Base-by-base conservation (phyloP, 2,797 vertebrate species). In the Melanogrammus aeglefinus region DNA sequence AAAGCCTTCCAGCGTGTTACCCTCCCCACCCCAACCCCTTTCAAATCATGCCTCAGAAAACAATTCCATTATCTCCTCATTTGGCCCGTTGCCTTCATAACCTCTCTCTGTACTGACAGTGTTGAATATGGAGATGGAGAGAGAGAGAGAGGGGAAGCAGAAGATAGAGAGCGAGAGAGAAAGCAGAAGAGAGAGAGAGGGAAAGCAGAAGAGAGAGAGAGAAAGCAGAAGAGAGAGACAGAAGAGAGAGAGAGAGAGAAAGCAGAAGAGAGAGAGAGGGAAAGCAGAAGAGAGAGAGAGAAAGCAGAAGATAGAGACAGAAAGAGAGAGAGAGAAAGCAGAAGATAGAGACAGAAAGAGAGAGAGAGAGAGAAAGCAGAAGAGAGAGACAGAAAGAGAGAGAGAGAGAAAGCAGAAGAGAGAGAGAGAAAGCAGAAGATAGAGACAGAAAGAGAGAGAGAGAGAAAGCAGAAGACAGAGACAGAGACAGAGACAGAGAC, bases 71-170 rank as follows among this genome's bases (percentile, higher is more conserved):
- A 16, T 47, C 44, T 4, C 44, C 24, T 8, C 44, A 77, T 74
- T 27, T 51, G 39, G 47, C 70, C 78, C 18, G 51, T 75, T 72
- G 51, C 51, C 72, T 69, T 74, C 39, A 74, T 31, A 72, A 63
- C 24, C 35, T 69, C 29, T 41, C 29, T 39, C 27, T 57, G 21
- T 76, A 38, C 29, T 16, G n/a, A 39, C 44, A 72, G 9, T 6
- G 33, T 70, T 41, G 47, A 1, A 31, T 18, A 1, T 73, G 71
- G n/a, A 75, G 44, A 72, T 78, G 13, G 71, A 31, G n/a, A 29
- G 63, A 69, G 63, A 51, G 63, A 27, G 21, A 27, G 31, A 31
- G 31, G n/a, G n/a, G n/a, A n/a, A n/a, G n/a, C n/a, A n/a, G n/a
- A n/a, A 66, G 9, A 21, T 1, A 51, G 47, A 51, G 47, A 51